Percentiles rank a stretch among this genome's conserved stretches.
Evolutionary conservation across 2,888 invertebrate species (phyloP).

Genomic region (Dryobota labecula): DNA sequence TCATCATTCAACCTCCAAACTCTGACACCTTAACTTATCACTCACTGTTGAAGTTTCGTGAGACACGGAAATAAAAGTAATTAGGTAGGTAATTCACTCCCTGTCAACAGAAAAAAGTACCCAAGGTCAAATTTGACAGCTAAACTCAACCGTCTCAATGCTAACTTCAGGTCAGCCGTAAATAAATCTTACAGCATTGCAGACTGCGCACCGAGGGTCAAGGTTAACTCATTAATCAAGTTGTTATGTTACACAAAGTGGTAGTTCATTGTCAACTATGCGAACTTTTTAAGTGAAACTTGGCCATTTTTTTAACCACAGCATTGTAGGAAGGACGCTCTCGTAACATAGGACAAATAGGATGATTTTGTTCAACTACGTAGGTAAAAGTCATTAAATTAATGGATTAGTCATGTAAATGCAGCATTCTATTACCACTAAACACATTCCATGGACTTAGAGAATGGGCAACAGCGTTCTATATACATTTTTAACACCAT

Average conservation of each 20-base stretch:
- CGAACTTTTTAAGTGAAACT: conserved; percentile 15
- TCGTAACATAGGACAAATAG: background rate
- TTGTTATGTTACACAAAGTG: conserved; percentile 37
- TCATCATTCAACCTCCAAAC: conserved; percentile 4
- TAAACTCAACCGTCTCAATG: conserved; percentile 8
- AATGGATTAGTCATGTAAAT: background rate
- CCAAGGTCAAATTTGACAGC: conserved; percentile 26
- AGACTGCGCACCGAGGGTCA: conserved; percentile 25
- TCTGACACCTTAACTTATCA: conserved; percentile 18
- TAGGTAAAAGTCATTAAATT: background rate
- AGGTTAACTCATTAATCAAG: conserved; percentile 55
- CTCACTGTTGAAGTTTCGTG: conserved; percentile 19
- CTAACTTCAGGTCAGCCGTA: conserved; percentile 21
- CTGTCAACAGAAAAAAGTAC: background rate
- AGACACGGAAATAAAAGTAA: conserved; percentile 32
- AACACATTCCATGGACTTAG: too few relatives aligned
- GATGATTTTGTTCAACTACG: background rate
- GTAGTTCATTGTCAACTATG: conserved; percentile 41
- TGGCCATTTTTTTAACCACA: conserved; percentile 17
- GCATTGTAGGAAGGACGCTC: background rate
- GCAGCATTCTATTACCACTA: background rate
- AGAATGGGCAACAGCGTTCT: too few relatives aligned
- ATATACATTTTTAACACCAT: too few relatives aligned
- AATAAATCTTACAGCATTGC: conserved; percentile 47
- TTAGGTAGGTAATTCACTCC: conserved; percentile 35